A percentile compares a stretch with the other conserved stretches of the same genome.
Evolutionary conservation across 2,797 vertebrate species (phyloP).

Genomic region (Anableps anableps): DNA sequence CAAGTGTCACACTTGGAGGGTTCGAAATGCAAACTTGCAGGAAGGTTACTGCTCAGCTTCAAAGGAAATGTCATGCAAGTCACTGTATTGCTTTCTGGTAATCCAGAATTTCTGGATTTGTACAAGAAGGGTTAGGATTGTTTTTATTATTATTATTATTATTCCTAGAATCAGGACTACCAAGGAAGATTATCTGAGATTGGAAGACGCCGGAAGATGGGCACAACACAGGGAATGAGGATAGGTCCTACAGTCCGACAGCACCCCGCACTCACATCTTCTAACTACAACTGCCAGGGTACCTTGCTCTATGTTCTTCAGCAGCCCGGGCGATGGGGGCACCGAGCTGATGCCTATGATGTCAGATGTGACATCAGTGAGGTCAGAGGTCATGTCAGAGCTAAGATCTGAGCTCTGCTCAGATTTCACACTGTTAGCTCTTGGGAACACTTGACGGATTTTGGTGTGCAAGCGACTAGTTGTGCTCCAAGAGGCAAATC

Average conservation of each 20-base stretch:
- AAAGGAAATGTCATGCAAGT: background rate
- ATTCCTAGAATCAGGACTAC: slow-evolving; percentile 9
- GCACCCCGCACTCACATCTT: slow-evolving; percentile 49
- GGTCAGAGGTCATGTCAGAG: slow-evolving; percentile 58
- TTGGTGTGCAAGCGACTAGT: slow-evolving; percentile 66
- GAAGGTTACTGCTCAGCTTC: slow-evolving; percentile 19
- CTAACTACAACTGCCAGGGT: slow-evolving; percentile 62
- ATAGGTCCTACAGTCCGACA: slow-evolving; percentile 8
- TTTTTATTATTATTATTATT: background rate
- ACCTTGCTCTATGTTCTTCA: slow-evolving; percentile 80
- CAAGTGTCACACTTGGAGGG: slow-evolving; percentile 8
- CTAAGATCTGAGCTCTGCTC: slow-evolving; percentile 46
- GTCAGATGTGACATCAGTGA: slow-evolving; percentile 59
- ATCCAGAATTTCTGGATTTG: slow-evolving; percentile 24
- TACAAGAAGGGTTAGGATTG: slow-evolving; percentile 3
- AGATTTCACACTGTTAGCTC: slow-evolving; percentile 77
- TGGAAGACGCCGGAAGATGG: slow-evolving; percentile 33
- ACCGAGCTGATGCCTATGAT: slow-evolving; percentile 60
- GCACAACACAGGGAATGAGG: slow-evolving; percentile 40
- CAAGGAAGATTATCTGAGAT: slow-evolving; percentile 33
- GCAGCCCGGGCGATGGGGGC: slow-evolving; percentile 65
- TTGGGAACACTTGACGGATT: slow-evolving; percentile 75
- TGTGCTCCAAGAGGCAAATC: slow-evolving; percentile 60
- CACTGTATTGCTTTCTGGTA: slow-evolving; percentile 8
- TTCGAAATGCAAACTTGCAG: slow-evolving; percentile 11